Evolutionary conservation across 1,140 invertebrate species (phyloP).

Genomic region (Stegodyphus mimosarum): DNA sequence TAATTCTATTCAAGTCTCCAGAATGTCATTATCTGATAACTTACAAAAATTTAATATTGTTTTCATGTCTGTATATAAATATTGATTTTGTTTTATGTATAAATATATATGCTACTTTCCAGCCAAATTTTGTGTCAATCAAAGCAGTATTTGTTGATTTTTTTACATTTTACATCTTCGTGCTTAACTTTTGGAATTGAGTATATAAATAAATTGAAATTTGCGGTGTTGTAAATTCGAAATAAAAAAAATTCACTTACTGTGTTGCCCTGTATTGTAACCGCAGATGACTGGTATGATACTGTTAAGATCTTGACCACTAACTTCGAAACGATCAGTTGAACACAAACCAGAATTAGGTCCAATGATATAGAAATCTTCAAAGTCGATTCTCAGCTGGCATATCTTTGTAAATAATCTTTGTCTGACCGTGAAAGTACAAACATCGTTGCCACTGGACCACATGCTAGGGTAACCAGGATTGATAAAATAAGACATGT

Average conservation of each 20-base stretch:
- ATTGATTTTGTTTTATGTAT: too few species aligned
- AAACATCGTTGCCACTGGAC: constrained; percentile 69
- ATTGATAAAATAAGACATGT: constrained; percentile 85
- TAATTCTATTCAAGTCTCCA: too few species aligned
- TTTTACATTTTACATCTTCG: too few species aligned
- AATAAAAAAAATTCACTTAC: constrained; percentile 69
- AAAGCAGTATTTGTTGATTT: too few species aligned
- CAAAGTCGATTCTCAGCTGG: constrained; percentile 75
- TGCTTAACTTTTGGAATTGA: too few species aligned
- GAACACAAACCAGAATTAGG: constrained; percentile 52
- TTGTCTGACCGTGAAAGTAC: constrained; percentile 73
- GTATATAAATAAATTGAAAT: too few species aligned
- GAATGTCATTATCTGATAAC: too few species aligned
- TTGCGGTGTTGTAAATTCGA: too few species aligned
- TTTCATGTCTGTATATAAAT: too few species aligned
- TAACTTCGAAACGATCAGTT: constrained; percentile 54
- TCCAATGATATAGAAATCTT: constrained; percentile 36
- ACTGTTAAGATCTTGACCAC: constrained; percentile 75
- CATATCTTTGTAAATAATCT: constrained; percentile 73
- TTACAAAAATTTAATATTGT: too few species aligned
- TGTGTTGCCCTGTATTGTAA: constrained; percentile 79
- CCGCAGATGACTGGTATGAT: constrained; percentile 79
- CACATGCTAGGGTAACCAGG: constrained; percentile 81
- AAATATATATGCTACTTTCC: too few species aligned
- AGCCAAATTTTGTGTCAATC: too few species aligned